Conservation (phyloP, 2,888 invertebrate genomes). For the Stenodera caucasica region DNA sequence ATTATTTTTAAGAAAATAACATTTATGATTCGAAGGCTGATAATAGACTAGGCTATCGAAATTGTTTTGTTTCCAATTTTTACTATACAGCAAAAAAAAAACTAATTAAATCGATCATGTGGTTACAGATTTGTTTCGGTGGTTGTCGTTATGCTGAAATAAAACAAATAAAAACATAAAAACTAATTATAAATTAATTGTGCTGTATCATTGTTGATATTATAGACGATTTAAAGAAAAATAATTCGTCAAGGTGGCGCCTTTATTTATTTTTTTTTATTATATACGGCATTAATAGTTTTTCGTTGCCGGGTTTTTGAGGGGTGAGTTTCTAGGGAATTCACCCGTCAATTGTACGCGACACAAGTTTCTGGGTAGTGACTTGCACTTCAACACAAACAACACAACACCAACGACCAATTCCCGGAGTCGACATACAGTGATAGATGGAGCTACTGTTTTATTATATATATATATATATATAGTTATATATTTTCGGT, state of each 20-base stretch:
- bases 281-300: neutral
- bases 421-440: constrained; percentile 46
- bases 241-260: constrained; percentile 6
- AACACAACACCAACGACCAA: constrained; percentile 35
- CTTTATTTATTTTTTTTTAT: neutral
- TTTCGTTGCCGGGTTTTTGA: neutral
- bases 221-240: neutral
- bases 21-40: neutral
- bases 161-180: constrained; percentile 10
- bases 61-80: neutral
- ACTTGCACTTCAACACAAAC: constrained; percentile 24
- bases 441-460: constrained; percentile 51
- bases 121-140: neutral
- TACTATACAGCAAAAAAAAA: neutral
- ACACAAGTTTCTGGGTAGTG: constrained; percentile 18
- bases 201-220: constrained; percentile 13
- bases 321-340: neutral
- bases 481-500: neutral
- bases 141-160: neutral
- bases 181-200: constrained; percentile 10
- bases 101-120: neutral
- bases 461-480: constrained; percentile 27
- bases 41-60: neutral
- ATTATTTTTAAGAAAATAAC: constrained; percentile 26
- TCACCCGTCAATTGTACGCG: constrained; percentile 2